A percentile compares a stretch with the other conserved stretches of the same genome.
These are phyloP conservation scores for Listronotus bonariensis DNA, from an alignment of 1,140 invertebrate species.

Conservation along the genomic window DNA sequence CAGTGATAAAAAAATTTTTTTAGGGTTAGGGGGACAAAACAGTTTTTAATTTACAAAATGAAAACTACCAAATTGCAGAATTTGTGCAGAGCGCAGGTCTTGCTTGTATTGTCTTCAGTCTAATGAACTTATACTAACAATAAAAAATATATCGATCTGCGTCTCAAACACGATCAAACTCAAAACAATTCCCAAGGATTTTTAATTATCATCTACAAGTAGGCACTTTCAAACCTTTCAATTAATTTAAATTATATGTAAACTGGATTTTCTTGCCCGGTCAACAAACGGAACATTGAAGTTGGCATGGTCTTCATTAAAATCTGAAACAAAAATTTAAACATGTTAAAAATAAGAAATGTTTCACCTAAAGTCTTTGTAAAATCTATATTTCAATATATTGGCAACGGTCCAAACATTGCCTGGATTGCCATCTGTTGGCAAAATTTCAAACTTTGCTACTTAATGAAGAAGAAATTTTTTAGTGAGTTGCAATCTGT, in stretches of 20 bases:
- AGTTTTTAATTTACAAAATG: neutral
- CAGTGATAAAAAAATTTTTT: too few species aligned
- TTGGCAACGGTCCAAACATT: too few species aligned
- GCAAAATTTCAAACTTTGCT: too few species aligned
- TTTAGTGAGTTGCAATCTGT: too few species aligned
- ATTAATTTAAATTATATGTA: conserved; percentile 79
- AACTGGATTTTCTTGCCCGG: conserved; percentile 98
- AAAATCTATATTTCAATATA: too few species aligned
- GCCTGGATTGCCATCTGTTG: too few species aligned
- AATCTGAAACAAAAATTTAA: conserved; percentile 68
- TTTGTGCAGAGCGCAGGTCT: conserved; percentile 52
- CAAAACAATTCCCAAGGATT: conserved; percentile 51
- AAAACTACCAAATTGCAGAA: conserved; percentile 29
- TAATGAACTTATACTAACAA: conserved; percentile 55
- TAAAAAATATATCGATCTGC: conserved; percentile 57
- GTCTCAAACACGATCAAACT: conserved; percentile 52
- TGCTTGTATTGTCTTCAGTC: conserved; percentile 57
- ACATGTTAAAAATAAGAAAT: too few species aligned
- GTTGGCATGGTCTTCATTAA: conserved; percentile 99
- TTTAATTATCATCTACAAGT: conserved; percentile 54
- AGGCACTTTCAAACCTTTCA: conserved; percentile 56
- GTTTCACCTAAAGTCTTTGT: too few species aligned
- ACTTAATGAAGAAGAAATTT: too few species aligned
- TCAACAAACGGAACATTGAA: conserved; percentile 98
- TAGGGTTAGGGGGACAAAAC: too few species aligned